Base-by-base conservation (phyloP, 2,888 invertebrate species). In the Drosophila leonis region DNA sequence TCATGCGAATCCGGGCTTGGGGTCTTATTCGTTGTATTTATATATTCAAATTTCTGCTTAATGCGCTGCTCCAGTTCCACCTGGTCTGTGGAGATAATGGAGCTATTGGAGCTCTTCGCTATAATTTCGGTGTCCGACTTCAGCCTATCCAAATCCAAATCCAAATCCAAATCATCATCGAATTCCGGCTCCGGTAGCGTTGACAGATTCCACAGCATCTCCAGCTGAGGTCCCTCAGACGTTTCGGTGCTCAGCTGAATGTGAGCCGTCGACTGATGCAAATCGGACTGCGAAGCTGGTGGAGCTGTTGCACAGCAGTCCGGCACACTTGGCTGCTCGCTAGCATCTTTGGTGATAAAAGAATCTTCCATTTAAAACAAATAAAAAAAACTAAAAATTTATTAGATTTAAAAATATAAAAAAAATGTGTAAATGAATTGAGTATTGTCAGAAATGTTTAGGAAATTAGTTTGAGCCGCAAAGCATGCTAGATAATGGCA, bases 361-460 rank as follows among this genome's bases (percentile, higher is more conserved):
- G 39, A 61, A 12, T 61, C 52, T n/a, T 52, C 60, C 60, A 61
- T 61, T 24, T 15, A 39, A 41, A 51, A n/a, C 8, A 35, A 35
- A 35, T 33, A 31, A 41, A 27, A 5, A 31, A 31, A 20, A 48
- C 33, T 18, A 9, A 2, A 27, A 46, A 59, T 37, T 46, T 46
- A 1, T 35, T 0, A 12, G 4, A 8, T 18, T 18, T 20, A 41
- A 55, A 54, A 37, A 2, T 27, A 54, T n/a, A 27, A 20, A 52
- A 37, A n/a, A n/a, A 27, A n/a, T 8, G 4, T 37, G n/a, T 29
- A n/a, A 0, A 29, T 5, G n/a, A 9, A 4, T 9, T 6, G 2
- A 13, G 0, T 4, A 5, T 15, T 33, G 37, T 27, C n/a, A 27
- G 24, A 24, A 35, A 9, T 18, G 2, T 5, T 35, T 2, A 12